These are phyloP conservation scores for Entelurus aequoreus DNA, from an alignment of 2,113 vertebrate species.

Conservation along the genomic window DNA sequence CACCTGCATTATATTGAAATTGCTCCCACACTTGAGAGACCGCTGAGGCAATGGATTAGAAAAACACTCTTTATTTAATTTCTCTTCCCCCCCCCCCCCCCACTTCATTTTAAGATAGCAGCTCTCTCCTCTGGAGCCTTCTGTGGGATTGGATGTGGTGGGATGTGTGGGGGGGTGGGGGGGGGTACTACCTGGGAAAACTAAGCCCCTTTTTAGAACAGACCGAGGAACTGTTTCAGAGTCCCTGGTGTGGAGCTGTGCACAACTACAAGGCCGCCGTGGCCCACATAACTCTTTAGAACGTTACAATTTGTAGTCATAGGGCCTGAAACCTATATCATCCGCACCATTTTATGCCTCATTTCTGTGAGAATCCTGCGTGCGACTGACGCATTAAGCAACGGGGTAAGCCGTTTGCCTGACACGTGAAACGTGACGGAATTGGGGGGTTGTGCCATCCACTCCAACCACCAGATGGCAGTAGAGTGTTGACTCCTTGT, in stretches of 20 bases:
- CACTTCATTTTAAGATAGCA: conserved; percentile 55
- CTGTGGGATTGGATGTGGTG: conserved; percentile 15
- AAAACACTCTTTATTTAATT: conserved; percentile 67
- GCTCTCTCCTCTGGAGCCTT: conserved; percentile 41
- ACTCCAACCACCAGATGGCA: no score
- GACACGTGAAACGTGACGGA: no score
- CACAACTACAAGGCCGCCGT: conserved; percentile 14
- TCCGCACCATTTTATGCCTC: no score
- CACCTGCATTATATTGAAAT: conserved; percentile 79
- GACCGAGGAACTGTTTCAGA: conserved; percentile 23
- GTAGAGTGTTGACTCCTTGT: no score
- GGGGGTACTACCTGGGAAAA: conserved; percentile 28
- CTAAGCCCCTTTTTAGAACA: conserved; percentile 21
- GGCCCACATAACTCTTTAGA: no score
- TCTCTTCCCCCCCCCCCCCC: conserved; percentile 29
- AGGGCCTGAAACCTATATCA: no score
- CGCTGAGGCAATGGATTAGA: conserved; percentile 69
- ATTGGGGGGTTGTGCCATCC: no score
- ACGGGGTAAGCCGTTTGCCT: no score
- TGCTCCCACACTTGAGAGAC: conserved; percentile 78
- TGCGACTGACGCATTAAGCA: no score
- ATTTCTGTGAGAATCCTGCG: no score
- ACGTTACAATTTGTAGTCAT: no score
- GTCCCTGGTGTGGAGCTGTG: conserved; percentile 29
- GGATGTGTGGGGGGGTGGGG: background rate